Evolutionary conservation across 2,888 invertebrate species (phyloP).

Genomic region (Tachina lurida): DNA sequence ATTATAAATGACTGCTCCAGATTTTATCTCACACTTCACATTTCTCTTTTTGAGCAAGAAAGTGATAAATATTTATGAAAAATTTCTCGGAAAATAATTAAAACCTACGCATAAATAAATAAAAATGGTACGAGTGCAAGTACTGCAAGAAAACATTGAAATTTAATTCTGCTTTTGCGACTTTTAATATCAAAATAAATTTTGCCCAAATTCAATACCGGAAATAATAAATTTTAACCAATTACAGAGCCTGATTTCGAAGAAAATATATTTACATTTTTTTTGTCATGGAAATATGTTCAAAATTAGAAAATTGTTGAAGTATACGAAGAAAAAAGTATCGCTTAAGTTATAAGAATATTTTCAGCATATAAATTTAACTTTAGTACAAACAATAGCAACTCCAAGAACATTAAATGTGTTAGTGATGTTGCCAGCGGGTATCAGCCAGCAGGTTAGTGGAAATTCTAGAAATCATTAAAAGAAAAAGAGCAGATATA

Average conservation of each 20-base stretch:
- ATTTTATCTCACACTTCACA: slow-evolving; percentile 35
- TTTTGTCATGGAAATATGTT: background rate
- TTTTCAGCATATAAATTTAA: background rate
- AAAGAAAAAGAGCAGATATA: background rate
- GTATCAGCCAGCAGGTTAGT: slow-evolving; percentile 45
- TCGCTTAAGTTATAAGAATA: background rate
- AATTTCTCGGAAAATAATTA: slow-evolving; percentile 37
- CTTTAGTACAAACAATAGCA: background rate
- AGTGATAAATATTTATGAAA: background rate
- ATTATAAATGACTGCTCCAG: slow-evolving; percentile 54
- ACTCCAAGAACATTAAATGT: slow-evolving; percentile 24
- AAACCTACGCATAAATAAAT: background rate
- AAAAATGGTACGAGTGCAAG: background rate
- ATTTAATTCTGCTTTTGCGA: background rate
- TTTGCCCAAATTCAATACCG: slow-evolving; percentile 22
- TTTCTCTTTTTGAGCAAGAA: background rate
- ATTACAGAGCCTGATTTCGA: background rate
- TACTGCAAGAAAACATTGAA: background rate
- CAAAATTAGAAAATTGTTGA: background rate
- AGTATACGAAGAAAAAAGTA: too few species aligned
- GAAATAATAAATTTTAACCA: slow-evolving; percentile 38
- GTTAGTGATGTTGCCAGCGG: slow-evolving; percentile 26
- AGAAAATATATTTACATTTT: background rate
- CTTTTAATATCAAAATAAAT: background rate
- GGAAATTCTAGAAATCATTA: slow-evolving; percentile 39